Conservation (phyloP, 2,113 vertebrate species). For the Laticauda laticaudata region DNA sequence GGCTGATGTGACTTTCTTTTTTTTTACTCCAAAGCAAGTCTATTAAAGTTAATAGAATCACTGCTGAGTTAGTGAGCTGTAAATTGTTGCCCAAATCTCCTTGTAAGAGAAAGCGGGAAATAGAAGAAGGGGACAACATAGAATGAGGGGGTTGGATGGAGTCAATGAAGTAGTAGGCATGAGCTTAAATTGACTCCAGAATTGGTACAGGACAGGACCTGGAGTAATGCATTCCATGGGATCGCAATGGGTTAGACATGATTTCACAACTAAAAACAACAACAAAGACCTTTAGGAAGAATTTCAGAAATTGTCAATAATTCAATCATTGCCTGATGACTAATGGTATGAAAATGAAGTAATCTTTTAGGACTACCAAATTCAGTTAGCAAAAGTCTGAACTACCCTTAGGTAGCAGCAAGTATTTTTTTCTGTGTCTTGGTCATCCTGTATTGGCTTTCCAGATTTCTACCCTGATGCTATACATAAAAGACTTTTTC, state of each 20-base stretch:
- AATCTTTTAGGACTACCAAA: not conserved
- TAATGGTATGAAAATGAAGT: not conserved
- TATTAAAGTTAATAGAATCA: constrained; percentile 1
- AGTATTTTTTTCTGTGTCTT: not conserved
- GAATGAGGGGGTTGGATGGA: too few species aligned
- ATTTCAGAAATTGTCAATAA: not conserved
- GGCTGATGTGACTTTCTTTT: not conserved
- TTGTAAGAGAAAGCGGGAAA: not conserved
- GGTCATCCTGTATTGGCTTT: not conserved
- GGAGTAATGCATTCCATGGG: too few species aligned
- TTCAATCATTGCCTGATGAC: not conserved
- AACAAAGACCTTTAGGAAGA: not conserved
- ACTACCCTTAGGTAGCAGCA: not conserved
- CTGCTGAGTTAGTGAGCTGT: constrained; percentile 1
- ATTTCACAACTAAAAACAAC: too few species aligned
- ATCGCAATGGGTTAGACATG: too few species aligned
- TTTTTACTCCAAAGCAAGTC: constrained; percentile 11
- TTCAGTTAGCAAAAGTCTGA: not conserved
- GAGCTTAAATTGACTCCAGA: too few species aligned
- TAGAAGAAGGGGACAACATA: too few species aligned
- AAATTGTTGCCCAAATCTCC: constrained; percentile 20
- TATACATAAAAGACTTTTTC: not conserved
- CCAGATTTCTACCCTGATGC: not conserved
- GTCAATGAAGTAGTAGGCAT: too few species aligned
- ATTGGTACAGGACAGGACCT: too few species aligned